These are phyloP conservation scores for Podotricha telesiphe DNA, from an alignment of 2,888 invertebrate genomes.

Conservation along the genomic window DNA sequence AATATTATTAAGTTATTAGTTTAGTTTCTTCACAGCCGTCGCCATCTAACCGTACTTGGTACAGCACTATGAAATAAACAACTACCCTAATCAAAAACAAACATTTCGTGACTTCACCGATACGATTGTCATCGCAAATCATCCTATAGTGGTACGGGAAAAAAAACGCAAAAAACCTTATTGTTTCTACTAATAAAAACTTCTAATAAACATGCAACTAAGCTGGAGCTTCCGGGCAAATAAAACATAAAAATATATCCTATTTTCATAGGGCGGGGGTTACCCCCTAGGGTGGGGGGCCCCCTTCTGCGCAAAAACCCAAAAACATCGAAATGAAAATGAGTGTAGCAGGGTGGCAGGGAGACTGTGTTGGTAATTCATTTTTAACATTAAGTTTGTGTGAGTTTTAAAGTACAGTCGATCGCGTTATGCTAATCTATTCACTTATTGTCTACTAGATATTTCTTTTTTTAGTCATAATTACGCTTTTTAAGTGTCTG, in stretches of 20 bases:
- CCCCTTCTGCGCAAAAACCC: constrained; percentile 83
- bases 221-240: constrained; percentile 83
- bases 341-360: constrained; percentile 77
- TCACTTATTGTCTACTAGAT: constrained; percentile 39
- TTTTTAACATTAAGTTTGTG: constrained; percentile 83
- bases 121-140: constrained; percentile 72
- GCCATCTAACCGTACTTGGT: constrained; percentile 9
- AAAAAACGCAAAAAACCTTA: constrained; percentile 63
- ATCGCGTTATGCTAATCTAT: constrained; percentile 51
- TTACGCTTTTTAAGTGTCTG: constrained; percentile 1
- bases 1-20: background rate
- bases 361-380: constrained; percentile 82
- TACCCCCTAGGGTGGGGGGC: constrained; percentile 51
- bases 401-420: constrained; percentile 83
- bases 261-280: constrained; percentile 83
- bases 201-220: constrained; percentile 84
- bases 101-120: constrained; percentile 71
- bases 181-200: constrained; percentile 82
- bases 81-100: constrained; percentile 56
- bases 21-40: background rate
- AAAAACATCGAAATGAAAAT: constrained; percentile 85
- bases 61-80: constrained; percentile 44
- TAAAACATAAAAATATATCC: constrained; percentile 85
- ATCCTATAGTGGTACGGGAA: constrained; percentile 46
- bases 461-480: constrained; percentile 19